phyloP scores from a whole-genome alignment of 1,140 invertebrate genomes.

The Drosophila varians region DNA sequence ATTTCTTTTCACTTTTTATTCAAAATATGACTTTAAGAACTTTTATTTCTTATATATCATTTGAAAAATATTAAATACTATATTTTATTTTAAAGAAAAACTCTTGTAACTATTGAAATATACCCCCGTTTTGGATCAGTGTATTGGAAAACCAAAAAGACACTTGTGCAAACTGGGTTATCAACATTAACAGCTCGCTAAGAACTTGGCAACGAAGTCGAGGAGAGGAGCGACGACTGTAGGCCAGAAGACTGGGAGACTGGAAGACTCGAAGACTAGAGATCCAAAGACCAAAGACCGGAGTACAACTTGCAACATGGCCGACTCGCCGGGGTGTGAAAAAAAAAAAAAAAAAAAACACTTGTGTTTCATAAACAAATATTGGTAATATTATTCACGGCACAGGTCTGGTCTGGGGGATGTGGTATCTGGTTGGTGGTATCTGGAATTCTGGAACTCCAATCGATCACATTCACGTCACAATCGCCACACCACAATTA shows the following conservation, averaged over 20 bases:
- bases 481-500: background rate
- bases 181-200: slow-evolving; percentile 36
- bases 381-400: slow-evolving; percentile 73
- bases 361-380: slow-evolving; percentile 75
- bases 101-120: slow-evolving; percentile 39
- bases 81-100: too few relatives aligned
- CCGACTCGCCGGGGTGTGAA: slow-evolving; percentile 52
- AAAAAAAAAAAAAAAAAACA: slow-evolving; percentile 78
- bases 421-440: background rate
- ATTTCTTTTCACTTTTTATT: too few relatives aligned
- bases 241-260: background rate
- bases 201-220: slow-evolving; percentile 2
- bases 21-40: too few relatives aligned
- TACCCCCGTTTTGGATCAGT: slow-evolving; percentile 35
- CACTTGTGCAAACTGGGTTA: slow-evolving; percentile 78
- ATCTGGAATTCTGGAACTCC: slow-evolving; percentile 2
- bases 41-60: too few relatives aligned
- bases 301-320: slow-evolving; percentile 25
- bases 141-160: slow-evolving; percentile 32
- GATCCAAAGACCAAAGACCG: background rate
- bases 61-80: too few relatives aligned
- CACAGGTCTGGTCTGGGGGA: background rate
- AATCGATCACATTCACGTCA: slow-evolving; percentile 44
- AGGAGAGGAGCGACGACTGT: background rate
- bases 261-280: background rate